Conservation (phyloP, 2,797 vertebrate genomes). For the Pogoniulus pusillus region DNA sequence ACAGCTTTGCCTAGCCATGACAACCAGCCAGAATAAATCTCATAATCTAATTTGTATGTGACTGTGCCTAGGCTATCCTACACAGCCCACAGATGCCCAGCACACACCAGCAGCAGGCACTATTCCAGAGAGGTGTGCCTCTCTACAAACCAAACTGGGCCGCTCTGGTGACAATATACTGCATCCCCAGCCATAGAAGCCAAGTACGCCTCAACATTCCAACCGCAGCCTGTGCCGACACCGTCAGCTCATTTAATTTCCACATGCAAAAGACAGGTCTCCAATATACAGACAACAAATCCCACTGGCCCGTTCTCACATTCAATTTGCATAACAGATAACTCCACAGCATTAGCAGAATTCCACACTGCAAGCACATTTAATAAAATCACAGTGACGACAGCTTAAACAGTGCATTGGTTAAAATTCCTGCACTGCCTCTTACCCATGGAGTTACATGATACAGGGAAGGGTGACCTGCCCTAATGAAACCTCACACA, state of each 20-base stretch:
- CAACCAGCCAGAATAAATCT: not conserved
- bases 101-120: not conserved
- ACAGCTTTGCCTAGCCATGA: not conserved
- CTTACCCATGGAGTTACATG: not conserved
- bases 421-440: slow-evolving; percentile 53
- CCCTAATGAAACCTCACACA: not conserved
- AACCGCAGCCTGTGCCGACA: not conserved
- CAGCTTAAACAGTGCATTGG: not conserved
- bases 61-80: not conserved
- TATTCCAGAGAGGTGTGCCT: not conserved
- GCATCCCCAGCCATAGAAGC: not conserved
- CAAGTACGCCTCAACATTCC: not conserved
- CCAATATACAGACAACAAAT: not conserved
- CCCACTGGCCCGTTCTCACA: slow-evolving; percentile 8
- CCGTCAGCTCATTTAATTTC: not conserved
- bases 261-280: not conserved
- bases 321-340: slow-evolving; percentile 51
- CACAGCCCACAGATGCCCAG: not conserved
- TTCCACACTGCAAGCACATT: slow-evolving; percentile 21
- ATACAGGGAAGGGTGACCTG: not conserved
- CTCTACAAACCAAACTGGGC: not conserved
- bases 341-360: slow-evolving; percentile 18
- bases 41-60: not conserved
- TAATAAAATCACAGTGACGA: slow-evolving; percentile 26
- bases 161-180: rapidly evolving